Conservation (phyloP, 1,140 invertebrate species). For the Drosophila persimilis region DNA sequence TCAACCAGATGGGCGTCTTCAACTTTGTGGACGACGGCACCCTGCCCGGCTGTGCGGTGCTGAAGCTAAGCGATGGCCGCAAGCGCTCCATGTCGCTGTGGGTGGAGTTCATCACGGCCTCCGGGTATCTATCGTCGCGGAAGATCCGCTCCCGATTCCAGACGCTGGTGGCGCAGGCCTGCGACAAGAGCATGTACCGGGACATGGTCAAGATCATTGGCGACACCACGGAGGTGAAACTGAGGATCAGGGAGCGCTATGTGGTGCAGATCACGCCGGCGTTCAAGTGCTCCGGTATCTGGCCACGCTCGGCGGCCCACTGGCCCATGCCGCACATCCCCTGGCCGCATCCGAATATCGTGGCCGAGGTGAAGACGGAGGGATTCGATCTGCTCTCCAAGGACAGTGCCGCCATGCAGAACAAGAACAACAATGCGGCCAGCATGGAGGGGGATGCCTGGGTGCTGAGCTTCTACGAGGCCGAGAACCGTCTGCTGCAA, state of each 20-base stretch:
- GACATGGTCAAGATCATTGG: slow-evolving; percentile 97
- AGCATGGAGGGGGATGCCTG: slow-evolving; percentile 98
- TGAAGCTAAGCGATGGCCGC: slow-evolving; percentile 97
- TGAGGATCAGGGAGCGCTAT: slow-evolving; percentile 95
- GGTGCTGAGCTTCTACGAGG: slow-evolving; percentile 94
- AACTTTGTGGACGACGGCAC: slow-evolving; percentile 98
- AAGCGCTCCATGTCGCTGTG: slow-evolving; percentile 98
- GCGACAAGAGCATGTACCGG: slow-evolving; percentile 96
- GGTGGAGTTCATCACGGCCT: slow-evolving; percentile 99
- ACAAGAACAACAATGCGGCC: slow-evolving; percentile 88
- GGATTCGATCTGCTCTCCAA: slow-evolving; percentile 96
- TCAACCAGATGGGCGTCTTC: slow-evolving; percentile 99
- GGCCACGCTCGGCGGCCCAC: slow-evolving; percentile 95
- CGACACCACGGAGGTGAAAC: slow-evolving; percentile 94
- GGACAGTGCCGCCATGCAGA: slow-evolving; percentile 90
- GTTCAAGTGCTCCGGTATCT: slow-evolving; percentile 96
- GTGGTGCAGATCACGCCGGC: slow-evolving; percentile 96
- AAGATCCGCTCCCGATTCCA: slow-evolving; percentile 98
- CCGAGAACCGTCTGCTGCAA: slow-evolving; percentile 92
- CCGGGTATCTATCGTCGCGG: slow-evolving; percentile 95
- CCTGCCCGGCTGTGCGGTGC: slow-evolving; percentile 96
- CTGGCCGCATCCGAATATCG: slow-evolving; percentile 95
- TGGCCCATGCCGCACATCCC: slow-evolving; percentile 95
- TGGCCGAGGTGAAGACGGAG: slow-evolving; percentile 96
- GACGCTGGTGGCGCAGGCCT: slow-evolving; percentile 95